Evolutionary conservation across 2,888 invertebrate genomes (phyloP).

Genomic region (Cantharis flavilabris): DNA sequence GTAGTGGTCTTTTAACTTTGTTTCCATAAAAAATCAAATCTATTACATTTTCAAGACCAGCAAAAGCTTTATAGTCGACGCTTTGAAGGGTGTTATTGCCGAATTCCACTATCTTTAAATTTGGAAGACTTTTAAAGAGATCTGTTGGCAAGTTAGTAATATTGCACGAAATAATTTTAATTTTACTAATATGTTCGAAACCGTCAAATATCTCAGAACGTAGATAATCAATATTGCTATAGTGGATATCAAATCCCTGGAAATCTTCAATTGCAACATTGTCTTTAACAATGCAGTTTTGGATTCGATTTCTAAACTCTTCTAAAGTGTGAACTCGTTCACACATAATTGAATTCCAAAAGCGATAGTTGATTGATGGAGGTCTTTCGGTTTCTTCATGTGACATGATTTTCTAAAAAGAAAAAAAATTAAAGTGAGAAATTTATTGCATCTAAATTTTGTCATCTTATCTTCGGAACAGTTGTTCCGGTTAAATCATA

Average conservation of each 20-base stretch:
- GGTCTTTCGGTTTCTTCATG: background rate
- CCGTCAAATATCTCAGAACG: conserved; percentile 9
- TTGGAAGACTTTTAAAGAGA: background rate
- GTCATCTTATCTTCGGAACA: too few species aligned
- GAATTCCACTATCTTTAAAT: conserved; percentile 7
- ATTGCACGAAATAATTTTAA: conserved; percentile 8
- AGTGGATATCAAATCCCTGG: conserved; percentile 14
- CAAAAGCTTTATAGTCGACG: conserved; percentile 3
- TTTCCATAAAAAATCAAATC: conserved; percentile 16
- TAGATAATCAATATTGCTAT: conserved; percentile 12
- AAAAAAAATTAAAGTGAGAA: background rate
- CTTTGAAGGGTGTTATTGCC: conserved; percentile 10
- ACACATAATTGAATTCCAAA: conserved; percentile 12
- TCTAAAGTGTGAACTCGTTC: background rate
- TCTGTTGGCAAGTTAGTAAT: conserved; percentile 8
- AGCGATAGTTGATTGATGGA: conserved; percentile 14
- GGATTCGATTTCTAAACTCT: conserved; percentile 1
- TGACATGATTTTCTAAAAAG: background rate
- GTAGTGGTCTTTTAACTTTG: background rate
- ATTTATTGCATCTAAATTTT: too few species aligned
- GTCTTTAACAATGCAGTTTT: conserved; percentile 8
- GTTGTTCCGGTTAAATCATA: too few species aligned
- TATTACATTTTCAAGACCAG: background rate
- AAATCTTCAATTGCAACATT: conserved; percentile 11
- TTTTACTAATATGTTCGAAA: conserved; percentile 2